phyloP scores from a whole-genome alignment of 2,113 vertebrate genomes.

The Mustela nigripes region DNA sequence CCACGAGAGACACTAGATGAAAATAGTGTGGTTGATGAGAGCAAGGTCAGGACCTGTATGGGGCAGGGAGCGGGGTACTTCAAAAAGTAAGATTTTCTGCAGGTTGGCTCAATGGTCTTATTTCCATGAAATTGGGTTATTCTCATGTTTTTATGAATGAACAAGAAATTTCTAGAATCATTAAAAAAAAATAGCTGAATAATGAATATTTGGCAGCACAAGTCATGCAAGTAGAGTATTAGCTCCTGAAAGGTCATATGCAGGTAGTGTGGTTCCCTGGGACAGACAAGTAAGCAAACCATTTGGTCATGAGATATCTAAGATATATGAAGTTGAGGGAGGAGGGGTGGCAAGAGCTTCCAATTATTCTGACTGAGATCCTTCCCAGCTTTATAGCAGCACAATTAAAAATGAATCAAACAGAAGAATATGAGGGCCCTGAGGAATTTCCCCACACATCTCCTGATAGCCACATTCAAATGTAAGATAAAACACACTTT shows the following conservation, averaged over 20 bases:
- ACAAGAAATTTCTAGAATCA: not conserved
- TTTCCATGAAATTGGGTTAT: not conserved
- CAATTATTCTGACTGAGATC: not conserved
- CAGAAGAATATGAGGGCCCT: not conserved
- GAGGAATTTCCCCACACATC: not conserved
- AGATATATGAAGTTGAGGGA: not conserved
- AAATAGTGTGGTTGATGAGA: not conserved
- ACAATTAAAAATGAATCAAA: not conserved
- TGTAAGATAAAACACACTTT: not conserved
- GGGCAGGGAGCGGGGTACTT: not conserved
- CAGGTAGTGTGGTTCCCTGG: not conserved
- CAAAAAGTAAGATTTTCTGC: not conserved
- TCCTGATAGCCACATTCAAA: not conserved
- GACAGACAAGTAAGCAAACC: not conserved
- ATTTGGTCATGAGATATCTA: not conserved
- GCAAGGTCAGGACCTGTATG: not conserved
- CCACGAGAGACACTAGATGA: not conserved
- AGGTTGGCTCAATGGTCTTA: not conserved
- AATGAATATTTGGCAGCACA: not conserved
- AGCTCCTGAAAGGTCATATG: not conserved
- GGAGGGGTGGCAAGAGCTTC: not conserved
- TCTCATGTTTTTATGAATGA: constrained; percentile 35
- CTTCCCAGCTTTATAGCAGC: not conserved
- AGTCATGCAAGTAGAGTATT: not conserved
- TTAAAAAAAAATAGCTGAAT: not conserved